A percentile compares a stretch with the other conserved stretches of the same genome.
Evolutionary conservation across 2,888 invertebrate species (phyloP).

Genomic region (Ecliptopera silaceata): DNA sequence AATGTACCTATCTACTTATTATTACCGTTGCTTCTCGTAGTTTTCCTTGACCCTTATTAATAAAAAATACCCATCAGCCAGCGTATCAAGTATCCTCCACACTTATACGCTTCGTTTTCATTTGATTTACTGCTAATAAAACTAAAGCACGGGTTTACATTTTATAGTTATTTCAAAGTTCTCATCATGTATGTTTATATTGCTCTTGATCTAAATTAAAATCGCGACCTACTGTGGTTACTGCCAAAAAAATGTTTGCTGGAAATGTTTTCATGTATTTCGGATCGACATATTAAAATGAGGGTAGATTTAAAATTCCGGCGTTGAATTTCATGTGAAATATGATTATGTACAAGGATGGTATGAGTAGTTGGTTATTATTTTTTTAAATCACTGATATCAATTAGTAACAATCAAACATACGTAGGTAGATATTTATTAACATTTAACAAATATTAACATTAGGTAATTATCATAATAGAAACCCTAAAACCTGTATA

Average conservation of each 20-base stretch:
- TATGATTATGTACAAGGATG: too few relatives aligned
- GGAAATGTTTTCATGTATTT: background rate
- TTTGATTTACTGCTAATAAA: conserved; percentile 34
- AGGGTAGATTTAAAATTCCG: too few relatives aligned
- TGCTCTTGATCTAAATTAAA: conserved; percentile 15
- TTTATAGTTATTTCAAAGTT: conserved; percentile 33
- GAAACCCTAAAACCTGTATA: too few relatives aligned
- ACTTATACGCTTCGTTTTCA: conserved; percentile 22
- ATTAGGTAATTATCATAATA: too few relatives aligned
- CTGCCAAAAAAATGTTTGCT: background rate
- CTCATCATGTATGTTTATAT: conserved; percentile 25
- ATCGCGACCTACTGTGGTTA: conserved; percentile 3
- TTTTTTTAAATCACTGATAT: background rate
- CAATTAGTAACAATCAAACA: too few relatives aligned
- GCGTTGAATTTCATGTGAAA: too few relatives aligned
- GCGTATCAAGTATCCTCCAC: conserved; percentile 1
- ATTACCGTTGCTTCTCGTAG: background rate
- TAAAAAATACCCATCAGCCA: background rate
- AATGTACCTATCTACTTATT: too few relatives aligned
- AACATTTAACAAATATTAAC: too few relatives aligned
- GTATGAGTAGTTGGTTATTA: too few relatives aligned
- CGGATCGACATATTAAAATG: background rate
- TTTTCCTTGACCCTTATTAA: conserved; percentile 11
- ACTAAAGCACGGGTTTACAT: conserved; percentile 32
- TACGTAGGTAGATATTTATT: too few relatives aligned